Evolutionary conservation across 2,113 vertebrate species (phyloP), one percentile per base, ranked within the genome.

Genomic region (Megalops atlanticus): DNA sequence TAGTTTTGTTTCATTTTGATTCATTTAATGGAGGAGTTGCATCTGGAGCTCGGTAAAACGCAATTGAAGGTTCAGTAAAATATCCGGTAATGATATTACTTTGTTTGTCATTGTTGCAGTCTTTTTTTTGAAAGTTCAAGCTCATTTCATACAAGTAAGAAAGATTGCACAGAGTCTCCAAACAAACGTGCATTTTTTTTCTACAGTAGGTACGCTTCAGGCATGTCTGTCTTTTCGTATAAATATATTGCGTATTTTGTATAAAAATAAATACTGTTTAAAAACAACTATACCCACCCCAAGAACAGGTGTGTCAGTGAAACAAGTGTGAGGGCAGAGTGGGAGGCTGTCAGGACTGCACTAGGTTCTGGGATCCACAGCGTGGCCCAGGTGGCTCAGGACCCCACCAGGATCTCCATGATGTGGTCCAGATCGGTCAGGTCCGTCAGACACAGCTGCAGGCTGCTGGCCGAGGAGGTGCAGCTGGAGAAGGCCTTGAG

Each of bases 371-470:
- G 35, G 36, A 71, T 93, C 93, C 92, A 94, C 93, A 68, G 93
- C 93, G 85, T 38, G 16, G 27, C 36, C 64, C 64, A 69, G 64
- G 1, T 69, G 3, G 38, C 87, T 93, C 92, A 94, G 79, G 95
- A 96, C 88, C 94, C 94, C 8, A 96, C 95, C 0, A 96, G 92
- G 79, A 96, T 95, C 88, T 96, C 96, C 95, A 96, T 96, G 82
- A 96, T 96, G 90, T 96, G 95, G 92, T 96, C 95, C 91, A 96
- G 80, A 71, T 96, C 96, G 0, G 95, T 96, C 79, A 96, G 88
- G 91, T 96, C 96, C 80, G 92, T 87, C 87, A 94, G 91, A 83
- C 95, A 95, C 6, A 94, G 91, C 87, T 94, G 95, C 75, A 94
- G 91, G 80, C 91, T 91, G 82, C 83, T 93, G 6, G 90, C 82